A percentile compares a stretch with the other conserved stretches of the same genome.
Evolutionary conservation across 2,797 vertebrate genomes (phyloP).

Genomic region (Micrastur ruficollis): DNA sequence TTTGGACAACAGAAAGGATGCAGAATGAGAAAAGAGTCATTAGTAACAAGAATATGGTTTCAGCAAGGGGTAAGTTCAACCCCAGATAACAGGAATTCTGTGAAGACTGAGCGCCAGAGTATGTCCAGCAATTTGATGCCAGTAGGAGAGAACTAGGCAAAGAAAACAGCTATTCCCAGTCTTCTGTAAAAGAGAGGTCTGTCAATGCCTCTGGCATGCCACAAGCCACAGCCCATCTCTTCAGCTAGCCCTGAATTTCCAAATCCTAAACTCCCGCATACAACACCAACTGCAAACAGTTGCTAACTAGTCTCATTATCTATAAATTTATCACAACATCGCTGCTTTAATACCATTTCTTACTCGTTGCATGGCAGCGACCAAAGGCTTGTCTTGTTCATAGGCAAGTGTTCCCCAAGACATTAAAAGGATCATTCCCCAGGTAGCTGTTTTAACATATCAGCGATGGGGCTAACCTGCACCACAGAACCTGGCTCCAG

Average conservation of each 20-base stretch:
- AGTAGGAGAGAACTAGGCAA: neutral
- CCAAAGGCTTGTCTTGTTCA: neutral
- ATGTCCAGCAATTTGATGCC: neutral
- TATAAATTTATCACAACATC: neutral
- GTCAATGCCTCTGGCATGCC: neutral
- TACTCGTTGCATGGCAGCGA: neutral
- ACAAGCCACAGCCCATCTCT: neutral
- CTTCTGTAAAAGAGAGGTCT: neutral
- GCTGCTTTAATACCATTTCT: neutral
- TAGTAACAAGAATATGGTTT: neutral
- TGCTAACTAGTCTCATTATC: neutral
- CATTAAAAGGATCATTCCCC: neutral
- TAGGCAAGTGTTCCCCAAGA: neutral
- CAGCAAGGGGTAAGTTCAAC: neutral
- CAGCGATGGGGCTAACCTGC: conserved; percentile 75
- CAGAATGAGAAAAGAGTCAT: neutral
- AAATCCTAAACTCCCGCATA: neutral
- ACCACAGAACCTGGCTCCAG: conserved; percentile 94
- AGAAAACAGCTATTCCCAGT: neutral
- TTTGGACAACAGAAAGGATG: neutral
- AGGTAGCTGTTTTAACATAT: neutral
- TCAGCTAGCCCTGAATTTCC: neutral
- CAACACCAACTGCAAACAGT: neutral
- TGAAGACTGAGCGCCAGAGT: neutral
- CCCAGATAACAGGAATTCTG: neutral